Evolutionary conservation across 2,113 vertebrate species (phyloP).

Genomic region (Parotia lawesii): DNA sequence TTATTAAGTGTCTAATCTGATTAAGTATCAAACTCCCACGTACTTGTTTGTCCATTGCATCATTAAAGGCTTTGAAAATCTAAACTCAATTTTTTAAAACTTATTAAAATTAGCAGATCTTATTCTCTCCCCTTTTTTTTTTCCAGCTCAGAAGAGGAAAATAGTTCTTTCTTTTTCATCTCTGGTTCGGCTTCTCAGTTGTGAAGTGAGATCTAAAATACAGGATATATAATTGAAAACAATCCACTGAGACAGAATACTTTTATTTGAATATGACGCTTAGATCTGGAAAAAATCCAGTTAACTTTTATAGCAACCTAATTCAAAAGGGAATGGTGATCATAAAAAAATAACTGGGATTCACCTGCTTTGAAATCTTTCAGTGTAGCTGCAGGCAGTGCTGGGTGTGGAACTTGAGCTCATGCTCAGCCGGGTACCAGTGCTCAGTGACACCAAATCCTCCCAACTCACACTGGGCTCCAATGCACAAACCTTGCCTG

Average conservation of each 20-base stretch:
- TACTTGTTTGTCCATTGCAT: not conserved
- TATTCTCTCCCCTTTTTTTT: not conserved
- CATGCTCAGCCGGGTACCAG: not conserved
- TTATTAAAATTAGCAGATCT: not conserved
- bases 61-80: conserved; percentile 4
- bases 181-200: not conserved
- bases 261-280: not conserved
- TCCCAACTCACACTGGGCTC: not conserved
- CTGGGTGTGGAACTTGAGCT: not conserved
- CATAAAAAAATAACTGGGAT: not conserved
- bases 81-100: not conserved
- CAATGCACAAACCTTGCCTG: not conserved
- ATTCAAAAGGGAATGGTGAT: not conserved
- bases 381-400: not conserved
- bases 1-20: not conserved
- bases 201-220: not conserved
- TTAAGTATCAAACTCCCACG: not conserved
- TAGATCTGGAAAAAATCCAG: not conserved
- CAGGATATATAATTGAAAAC: not conserved
- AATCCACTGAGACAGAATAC: not conserved
- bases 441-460: not conserved
- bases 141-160: not conserved
- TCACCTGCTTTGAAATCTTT: not conserved
- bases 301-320: not conserved
- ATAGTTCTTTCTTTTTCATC: not conserved